phyloP scores from a whole-genome alignment of 2,797 vertebrate species.

The Pseudochirops corinnae region DNA sequence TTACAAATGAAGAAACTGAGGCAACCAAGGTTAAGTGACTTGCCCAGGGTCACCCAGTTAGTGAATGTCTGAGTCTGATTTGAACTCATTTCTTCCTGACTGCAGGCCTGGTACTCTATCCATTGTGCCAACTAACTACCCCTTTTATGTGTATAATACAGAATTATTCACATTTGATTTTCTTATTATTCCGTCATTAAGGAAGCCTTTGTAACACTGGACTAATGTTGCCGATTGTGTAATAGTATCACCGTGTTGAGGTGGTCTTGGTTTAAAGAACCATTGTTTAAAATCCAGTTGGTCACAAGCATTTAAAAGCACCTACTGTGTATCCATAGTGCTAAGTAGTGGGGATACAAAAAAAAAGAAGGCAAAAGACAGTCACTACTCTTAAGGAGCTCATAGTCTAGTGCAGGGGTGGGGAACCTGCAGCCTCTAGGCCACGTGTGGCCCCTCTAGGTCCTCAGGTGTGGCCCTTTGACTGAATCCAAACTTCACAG shows the following conservation, averaged over 20 bases:
- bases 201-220: neutral
- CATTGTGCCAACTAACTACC: too few relatives aligned
- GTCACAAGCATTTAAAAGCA: neutral
- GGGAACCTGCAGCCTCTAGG: too few relatives aligned
- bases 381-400: neutral
- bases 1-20: neutral
- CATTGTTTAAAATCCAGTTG: neutral
- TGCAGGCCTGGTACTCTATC: neutral
- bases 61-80: neutral
- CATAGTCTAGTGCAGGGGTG: neutral
- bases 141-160: constrained; percentile 7
- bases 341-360: neutral
- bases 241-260: neutral
- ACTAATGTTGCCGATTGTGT: neutral
- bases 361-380: neutral
- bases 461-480: too few relatives aligned
- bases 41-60: neutral
- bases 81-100: neutral
- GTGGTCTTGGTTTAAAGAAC: neutral
- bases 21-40: too few relatives aligned
- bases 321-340: neutral
- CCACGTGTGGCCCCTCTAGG: too few relatives aligned
- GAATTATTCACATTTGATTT: constrained; percentile 35
- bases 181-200: constrained; percentile 38
- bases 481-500: too few relatives aligned